Conservation (phyloP, 2,113 vertebrate genomes). For the Butorides virescens region DNA sequence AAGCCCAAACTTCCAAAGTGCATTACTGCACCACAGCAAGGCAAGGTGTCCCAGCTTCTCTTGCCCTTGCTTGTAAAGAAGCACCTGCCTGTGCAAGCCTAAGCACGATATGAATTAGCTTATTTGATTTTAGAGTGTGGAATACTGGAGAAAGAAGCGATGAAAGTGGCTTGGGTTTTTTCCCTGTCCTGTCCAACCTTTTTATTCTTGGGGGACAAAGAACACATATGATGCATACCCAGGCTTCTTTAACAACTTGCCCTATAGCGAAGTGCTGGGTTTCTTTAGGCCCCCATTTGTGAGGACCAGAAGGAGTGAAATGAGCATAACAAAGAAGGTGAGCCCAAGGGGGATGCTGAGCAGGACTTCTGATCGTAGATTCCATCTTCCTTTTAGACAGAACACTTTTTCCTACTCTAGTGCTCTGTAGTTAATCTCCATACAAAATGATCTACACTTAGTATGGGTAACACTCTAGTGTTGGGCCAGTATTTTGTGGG, state of each 20-base stretch:
- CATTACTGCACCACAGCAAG: neutral
- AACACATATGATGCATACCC: neutral
- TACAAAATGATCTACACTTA: neutral
- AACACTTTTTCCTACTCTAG: neutral
- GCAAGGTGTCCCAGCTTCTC: neutral
- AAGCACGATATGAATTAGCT: neutral
- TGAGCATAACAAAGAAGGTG: neutral
- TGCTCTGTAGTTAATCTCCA: neutral
- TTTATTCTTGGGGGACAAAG: neutral
- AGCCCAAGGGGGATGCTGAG: neutral
- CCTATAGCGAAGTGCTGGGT: neutral
- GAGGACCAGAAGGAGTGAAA: neutral
- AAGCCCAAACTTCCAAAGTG: neutral
- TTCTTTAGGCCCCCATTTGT: neutral
- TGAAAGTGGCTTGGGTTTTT: neutral
- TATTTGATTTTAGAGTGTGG: neutral
- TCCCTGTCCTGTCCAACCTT: neutral
- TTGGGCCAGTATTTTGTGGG: neutral
- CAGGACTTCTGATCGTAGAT: neutral
- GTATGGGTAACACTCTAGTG: neutral
- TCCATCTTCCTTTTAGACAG: neutral
- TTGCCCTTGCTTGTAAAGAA: neutral
- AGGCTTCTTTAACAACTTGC: neutral
- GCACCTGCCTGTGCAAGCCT: neutral
- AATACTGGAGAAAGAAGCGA: neutral